A percentile compares a stretch with the other conserved stretches of the same genome.
phyloP scores from a whole-genome alignment of 2,797 vertebrate genomes.

The Urophycis tenuis region DNA sequence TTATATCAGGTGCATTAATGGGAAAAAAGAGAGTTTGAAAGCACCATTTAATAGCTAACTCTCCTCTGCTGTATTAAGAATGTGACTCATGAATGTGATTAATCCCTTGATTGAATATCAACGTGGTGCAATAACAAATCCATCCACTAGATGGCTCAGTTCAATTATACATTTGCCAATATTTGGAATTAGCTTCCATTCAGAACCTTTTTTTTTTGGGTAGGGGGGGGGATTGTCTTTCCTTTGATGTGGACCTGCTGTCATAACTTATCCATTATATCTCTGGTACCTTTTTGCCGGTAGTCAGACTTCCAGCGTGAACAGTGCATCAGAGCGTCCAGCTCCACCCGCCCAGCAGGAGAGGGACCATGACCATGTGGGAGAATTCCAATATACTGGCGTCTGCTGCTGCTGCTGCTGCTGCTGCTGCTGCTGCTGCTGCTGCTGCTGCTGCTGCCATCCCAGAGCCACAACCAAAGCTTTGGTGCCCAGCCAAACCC shows the following conservation, averaged over 20 bases:
- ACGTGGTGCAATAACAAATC: conserved; percentile 22
- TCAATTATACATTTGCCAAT: conserved; percentile 28
- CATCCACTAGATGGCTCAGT: conserved; percentile 59
- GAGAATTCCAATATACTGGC: conserved; percentile 46
- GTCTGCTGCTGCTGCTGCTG: conserved; percentile 30
- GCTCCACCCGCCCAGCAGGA: conserved; percentile 30
- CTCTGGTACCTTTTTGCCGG: background rate
- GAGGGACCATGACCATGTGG: conserved; percentile 45
- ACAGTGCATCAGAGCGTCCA: conserved; percentile 26
- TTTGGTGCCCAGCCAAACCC: conserved; percentile 52
- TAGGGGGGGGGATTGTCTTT: background rate
- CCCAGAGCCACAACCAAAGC: conserved; percentile 34
- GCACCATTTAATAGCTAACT: background rate
- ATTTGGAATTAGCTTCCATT: background rate
- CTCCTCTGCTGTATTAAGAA: background rate
- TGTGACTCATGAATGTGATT: background rate
- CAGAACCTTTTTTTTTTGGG: background rate
- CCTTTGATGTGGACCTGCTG: background rate
- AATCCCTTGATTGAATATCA: conserved; percentile 1
- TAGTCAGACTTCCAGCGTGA: conserved; percentile 9
- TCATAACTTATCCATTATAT: background rate
- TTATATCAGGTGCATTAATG: conserved; percentile 24
- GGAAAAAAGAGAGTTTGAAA: conserved; percentile 20
- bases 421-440: conserved; percentile 37
- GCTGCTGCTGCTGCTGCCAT: conserved; percentile 36